Evolutionary conservation across 1,140 invertebrate species (phyloP).

Genomic region (Eufriesea mexicana): DNA sequence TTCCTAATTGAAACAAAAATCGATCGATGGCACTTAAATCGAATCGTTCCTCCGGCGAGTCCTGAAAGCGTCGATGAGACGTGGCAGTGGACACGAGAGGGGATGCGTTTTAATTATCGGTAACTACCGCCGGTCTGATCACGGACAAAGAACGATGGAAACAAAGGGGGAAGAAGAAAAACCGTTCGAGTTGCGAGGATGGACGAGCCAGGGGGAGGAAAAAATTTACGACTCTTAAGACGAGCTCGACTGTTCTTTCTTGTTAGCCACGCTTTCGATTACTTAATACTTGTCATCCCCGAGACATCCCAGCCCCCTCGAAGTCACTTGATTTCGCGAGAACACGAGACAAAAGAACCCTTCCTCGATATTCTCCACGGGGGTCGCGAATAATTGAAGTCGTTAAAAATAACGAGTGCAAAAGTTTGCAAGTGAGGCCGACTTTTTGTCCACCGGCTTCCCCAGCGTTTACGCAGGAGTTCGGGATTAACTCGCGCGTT

Average conservation of each 20-base stretch:
- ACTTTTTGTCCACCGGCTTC: background rate
- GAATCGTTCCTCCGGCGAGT: conserved; percentile 18
- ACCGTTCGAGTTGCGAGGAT: conserved; percentile 5
- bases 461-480: background rate
- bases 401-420: too few relatives aligned
- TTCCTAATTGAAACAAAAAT: conserved; percentile 25
- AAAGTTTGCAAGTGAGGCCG: background rate
- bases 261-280: background rate
- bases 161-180: conserved; percentile 29
- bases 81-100: background rate
- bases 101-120: conserved; percentile 64
- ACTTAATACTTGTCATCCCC: too few relatives aligned
- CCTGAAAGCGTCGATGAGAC: background rate
- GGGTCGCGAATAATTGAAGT: too few relatives aligned
- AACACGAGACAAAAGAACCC: too few relatives aligned
- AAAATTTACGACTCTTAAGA: conserved; percentile 15
- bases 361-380: too few relatives aligned
- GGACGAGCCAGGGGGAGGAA: background rate
- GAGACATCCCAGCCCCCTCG: background rate
- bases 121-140: conserved; percentile 39
- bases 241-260: background rate
- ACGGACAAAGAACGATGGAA: conserved; percentile 7
- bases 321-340: too few relatives aligned
- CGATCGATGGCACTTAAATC: conserved; percentile 43
- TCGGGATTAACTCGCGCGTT: background rate